Percentiles rank a stretch among this genome's conserved stretches.
Evolutionary conservation across 2,113 vertebrate species (phyloP).

Genomic region (Cottus gobio): DNA sequence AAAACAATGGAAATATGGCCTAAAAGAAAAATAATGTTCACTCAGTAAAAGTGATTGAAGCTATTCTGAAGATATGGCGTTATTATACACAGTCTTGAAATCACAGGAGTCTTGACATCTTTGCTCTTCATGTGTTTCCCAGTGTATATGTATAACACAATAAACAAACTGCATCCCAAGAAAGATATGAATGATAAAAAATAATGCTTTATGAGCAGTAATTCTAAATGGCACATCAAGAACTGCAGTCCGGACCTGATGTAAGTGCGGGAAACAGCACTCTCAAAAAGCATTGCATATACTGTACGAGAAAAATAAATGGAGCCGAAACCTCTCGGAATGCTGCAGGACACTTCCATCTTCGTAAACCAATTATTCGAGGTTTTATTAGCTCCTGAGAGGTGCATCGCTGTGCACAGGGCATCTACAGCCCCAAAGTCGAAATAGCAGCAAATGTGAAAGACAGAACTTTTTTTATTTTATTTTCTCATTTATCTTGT

Average conservation of each 20-base stretch:
- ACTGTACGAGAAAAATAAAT: not conserved
- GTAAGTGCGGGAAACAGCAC: not conserved
- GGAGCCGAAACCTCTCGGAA: constrained; percentile 12
- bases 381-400: constrained; percentile 13
- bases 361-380: constrained; percentile 15
- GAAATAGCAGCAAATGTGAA: not conserved
- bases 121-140: not conserved
- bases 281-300: not conserved
- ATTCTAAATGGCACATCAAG: not conserved
- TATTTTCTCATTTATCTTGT: not conserved
- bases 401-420: not conserved
- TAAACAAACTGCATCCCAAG: no score
- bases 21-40: not conserved
- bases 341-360: constrained; percentile 29
- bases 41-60: not conserved
- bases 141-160: not conserved
- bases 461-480: not conserved
- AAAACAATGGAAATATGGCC: not conserved
- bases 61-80: not conserved
- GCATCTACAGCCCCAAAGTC: not conserved
- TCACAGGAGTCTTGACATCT: not conserved
- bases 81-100: no score
- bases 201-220: not conserved
- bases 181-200: not conserved
- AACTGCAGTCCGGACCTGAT: not conserved